Conservation (phyloP, 2,113 vertebrate species). For the Cavia aperea region DNA sequence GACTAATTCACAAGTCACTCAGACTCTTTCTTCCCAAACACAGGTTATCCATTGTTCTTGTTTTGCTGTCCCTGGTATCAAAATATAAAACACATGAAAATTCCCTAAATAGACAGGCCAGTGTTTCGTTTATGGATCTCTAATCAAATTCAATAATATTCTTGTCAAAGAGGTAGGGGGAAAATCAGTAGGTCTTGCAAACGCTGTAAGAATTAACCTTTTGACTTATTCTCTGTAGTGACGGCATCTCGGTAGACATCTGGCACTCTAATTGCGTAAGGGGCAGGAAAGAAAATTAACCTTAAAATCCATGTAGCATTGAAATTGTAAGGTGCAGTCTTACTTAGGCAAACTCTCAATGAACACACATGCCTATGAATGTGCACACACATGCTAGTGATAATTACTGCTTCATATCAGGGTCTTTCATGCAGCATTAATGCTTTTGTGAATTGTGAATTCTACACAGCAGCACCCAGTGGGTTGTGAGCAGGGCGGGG, state of each 20-base stretch:
- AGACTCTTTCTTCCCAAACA: not conserved
- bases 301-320: slow-evolving; percentile 27
- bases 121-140: slow-evolving; percentile 41
- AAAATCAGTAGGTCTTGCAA: slow-evolving; percentile 49
- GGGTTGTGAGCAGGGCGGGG: not conserved
- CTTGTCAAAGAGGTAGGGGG: not conserved
- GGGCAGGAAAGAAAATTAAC: slow-evolving; percentile 11
- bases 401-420: not conserved
- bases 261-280: slow-evolving; percentile 12
- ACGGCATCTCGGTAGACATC: slow-evolving; percentile 34
- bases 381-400: not conserved
- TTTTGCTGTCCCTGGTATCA: not conserved
- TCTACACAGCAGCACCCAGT: not conserved
- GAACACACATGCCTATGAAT: slow-evolving; percentile 11
- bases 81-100: slow-evolving; percentile 20
- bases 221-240: slow-evolving; percentile 54
- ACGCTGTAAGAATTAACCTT: slow-evolving; percentile 56
- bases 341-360: not conserved
- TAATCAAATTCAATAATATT: slow-evolving; percentile 51
- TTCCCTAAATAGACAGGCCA: not conserved
- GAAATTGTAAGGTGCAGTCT: not conserved
- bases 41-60: slow-evolving; percentile 16
- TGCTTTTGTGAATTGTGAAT: not conserved
- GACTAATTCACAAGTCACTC: not conserved
- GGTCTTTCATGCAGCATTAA: not conserved